Conservation (phyloP, 2,113 vertebrate genomes). For the Pelobates fuscus region DNA sequence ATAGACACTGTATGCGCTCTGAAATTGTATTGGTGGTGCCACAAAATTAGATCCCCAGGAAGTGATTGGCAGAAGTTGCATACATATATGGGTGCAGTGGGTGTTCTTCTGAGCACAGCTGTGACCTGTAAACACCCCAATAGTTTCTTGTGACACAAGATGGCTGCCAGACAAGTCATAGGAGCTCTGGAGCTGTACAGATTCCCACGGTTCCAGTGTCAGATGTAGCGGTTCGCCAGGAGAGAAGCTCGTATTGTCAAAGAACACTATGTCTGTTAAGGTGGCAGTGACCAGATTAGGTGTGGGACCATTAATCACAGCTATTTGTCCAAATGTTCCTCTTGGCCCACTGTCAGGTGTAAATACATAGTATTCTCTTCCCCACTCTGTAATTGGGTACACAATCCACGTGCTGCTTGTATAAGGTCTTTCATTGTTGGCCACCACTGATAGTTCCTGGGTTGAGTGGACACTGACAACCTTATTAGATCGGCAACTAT, state of each 20-base stretch:
- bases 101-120: neutral
- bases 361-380: slow-evolving; percentile 14
- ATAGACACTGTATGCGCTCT: neutral
- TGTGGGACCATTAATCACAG: slow-evolving; percentile 10
- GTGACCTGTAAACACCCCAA: slow-evolving; percentile 16
- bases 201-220: slow-evolving; percentile 3
- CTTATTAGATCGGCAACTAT: neutral
- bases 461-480: neutral
- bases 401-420: neutral
- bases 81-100: neutral
- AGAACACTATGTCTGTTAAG: neutral
- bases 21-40: neutral
- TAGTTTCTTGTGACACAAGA: neutral
- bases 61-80: slow-evolving; percentile 1
- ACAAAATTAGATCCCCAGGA: slow-evolving; percentile 22
- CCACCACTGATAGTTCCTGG: slow-evolving; percentile 9
- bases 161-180: neutral
- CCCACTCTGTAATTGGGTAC: neutral
- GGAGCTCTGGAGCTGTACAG: slow-evolving; percentile 15
- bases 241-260: neutral
- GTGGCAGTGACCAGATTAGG: neutral
- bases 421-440: neutral
- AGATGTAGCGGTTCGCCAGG: neutral
- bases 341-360: neutral
- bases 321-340: neutral